phyloP scores from a whole-genome alignment of 2,888 invertebrate genomes.

The Ichneumoninae sp. region DNA sequence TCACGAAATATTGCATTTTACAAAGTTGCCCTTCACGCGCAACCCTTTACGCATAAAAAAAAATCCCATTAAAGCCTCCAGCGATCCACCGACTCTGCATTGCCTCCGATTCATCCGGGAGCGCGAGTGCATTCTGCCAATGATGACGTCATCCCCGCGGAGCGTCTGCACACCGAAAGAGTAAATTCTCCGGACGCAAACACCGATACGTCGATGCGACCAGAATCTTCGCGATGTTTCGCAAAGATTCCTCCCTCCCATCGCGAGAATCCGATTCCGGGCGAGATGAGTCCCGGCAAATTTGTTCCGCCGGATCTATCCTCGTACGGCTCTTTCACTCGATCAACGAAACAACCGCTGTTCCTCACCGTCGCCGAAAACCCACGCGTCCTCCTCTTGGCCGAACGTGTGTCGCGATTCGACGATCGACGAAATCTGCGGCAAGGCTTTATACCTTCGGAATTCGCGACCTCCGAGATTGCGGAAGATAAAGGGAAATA shows the following conservation, averaged over 20 bases:
- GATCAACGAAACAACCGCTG: neutral
- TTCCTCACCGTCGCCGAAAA: neutral
- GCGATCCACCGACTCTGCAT: neutral
- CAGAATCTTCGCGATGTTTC: neutral
- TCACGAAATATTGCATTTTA: neutral
- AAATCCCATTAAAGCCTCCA: no score
- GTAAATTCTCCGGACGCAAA: neutral
- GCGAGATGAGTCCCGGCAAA: conserved; percentile 25
- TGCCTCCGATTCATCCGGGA: neutral
- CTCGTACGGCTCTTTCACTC: conserved; percentile 13
- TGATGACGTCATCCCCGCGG: neutral
- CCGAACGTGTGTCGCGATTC: neutral
- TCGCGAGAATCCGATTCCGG: conserved; percentile 19
- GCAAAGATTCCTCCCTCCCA: neutral
- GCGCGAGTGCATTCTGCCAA: neutral
- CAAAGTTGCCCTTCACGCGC: neutral
- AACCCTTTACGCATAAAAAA: neutral
- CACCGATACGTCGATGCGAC: neutral
- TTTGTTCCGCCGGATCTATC: conserved; percentile 30
- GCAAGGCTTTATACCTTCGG: conserved; percentile 16
- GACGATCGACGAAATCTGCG: conserved; percentile 3
- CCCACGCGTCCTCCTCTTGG: conserved; percentile 1
- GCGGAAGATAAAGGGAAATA: conserved; percentile 65
- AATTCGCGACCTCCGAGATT: conserved; percentile 29
- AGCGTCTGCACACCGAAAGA: neutral